Percentiles rank a stretch among this genome's conserved stretches.
phyloP scores from a whole-genome alignment of 2,888 invertebrate genomes.

The Pyrrhia umbra region DNA sequence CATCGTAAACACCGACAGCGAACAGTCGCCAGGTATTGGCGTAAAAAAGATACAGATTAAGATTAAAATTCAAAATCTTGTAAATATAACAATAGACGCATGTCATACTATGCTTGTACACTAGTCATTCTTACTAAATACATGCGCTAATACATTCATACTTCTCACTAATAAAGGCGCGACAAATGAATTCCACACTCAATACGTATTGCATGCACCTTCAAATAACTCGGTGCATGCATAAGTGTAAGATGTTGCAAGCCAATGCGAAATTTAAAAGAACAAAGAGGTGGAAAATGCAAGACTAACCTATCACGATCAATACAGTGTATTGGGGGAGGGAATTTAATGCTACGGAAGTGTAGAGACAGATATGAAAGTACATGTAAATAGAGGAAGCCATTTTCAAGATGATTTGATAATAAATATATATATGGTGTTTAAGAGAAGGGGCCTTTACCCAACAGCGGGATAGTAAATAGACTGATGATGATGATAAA shows the following conservation, averaged over 20 bases:
- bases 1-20: no score
- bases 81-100: neutral
- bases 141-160: neutral
- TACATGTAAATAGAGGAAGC: neutral
- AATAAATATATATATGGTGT: no score
- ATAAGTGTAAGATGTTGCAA: slow-evolving; percentile 36
- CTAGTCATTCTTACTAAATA: neutral
- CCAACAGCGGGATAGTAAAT: no score
- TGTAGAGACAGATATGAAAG: slow-evolving; percentile 3
- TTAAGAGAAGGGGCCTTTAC: no score
- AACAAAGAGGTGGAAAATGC: slow-evolving; percentile 28
- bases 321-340: slow-evolving; percentile 7
- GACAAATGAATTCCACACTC: slow-evolving; percentile 12
- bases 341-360: slow-evolving; percentile 3
- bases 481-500: no score
- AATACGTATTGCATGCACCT: slow-evolving; percentile 8
- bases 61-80: neutral
- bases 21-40: no score
- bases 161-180: neutral
- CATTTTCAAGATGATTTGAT: neutral
- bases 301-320: slow-evolving; percentile 53
- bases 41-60: no score
- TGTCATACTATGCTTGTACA: neutral
- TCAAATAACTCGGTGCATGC: slow-evolving; percentile 17
- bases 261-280: slow-evolving; percentile 37